These are phyloP conservation scores for Heterohyrax brucei DNA, from an alignment of 2,797 vertebrate species.

Conservation along the genomic window DNA sequence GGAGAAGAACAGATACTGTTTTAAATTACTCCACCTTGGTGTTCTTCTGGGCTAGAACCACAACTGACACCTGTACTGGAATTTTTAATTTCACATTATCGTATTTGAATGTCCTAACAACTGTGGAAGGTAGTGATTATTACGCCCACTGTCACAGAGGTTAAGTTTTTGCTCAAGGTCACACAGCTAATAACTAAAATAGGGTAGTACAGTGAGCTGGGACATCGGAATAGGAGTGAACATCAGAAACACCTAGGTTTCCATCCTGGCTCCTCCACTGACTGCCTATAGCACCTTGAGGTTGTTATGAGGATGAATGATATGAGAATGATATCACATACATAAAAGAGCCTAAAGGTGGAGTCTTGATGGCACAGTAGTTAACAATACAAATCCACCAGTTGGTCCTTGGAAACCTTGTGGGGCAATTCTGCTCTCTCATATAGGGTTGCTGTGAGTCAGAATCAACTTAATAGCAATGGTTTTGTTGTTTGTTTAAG, in stretches of 20 bases:
- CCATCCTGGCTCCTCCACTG: background rate
- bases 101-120: slow-evolving; percentile 41
- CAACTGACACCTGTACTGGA: slow-evolving; percentile 46
- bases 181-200: slow-evolving; percentile 57
- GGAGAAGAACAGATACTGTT: background rate
- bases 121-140: slow-evolving; percentile 61
- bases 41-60: background rate
- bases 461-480: no score
- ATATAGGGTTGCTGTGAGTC: no score
- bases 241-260: slow-evolving; percentile 37
- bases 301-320: slow-evolving; percentile 52
- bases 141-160: slow-evolving; percentile 22
- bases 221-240: background rate
- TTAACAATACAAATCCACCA: no score
- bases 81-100: slow-evolving; percentile 60
- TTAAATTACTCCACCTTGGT: slow-evolving; percentile 35
- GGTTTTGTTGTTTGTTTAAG: background rate
- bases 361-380: no score
- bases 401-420: no score
- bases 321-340: slow-evolving; percentile 17
- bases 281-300: slow-evolving; percentile 32
- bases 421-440: no score
- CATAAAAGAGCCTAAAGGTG: no score
- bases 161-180: slow-evolving; percentile 44
- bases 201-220: background rate